Conservation (phyloP, 1,140 invertebrate genomes). For the Conopomorpha cramerella region DNA sequence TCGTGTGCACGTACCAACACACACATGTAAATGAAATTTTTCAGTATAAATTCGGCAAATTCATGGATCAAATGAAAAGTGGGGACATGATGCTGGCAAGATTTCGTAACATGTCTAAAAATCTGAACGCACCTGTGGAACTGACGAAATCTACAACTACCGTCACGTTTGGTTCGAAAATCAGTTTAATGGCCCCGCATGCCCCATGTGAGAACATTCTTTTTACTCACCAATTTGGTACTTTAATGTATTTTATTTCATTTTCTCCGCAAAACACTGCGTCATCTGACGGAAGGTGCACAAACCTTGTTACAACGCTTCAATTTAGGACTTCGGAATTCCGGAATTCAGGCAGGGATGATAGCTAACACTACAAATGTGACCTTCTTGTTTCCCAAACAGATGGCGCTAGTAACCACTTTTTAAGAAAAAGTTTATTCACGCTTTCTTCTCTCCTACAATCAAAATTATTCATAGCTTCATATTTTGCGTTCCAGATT, state of each 20-base stretch:
- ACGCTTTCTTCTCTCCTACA: too few relatives aligned
- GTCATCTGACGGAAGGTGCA: not conserved
- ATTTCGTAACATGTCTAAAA: slow-evolving; percentile 39
- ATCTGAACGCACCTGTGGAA: slow-evolving; percentile 29
- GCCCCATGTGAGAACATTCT: slow-evolving; percentile 19
- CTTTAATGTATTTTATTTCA: not conserved
- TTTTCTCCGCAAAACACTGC: not conserved
- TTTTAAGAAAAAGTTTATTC: too few relatives aligned
- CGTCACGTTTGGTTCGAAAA: slow-evolving; percentile 34
- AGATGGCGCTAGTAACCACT: too few relatives aligned
- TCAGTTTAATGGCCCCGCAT: slow-evolving; percentile 32
- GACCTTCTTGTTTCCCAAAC: too few relatives aligned
- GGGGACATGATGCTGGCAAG: slow-evolving; percentile 40
- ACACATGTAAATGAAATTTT: too few relatives aligned
- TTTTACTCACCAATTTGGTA: not conserved
- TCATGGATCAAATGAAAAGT: slow-evolving; percentile 40
- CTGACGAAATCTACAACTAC: slow-evolving; percentile 33
- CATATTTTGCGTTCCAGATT: too few relatives aligned
- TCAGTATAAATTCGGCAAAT: slow-evolving; percentile 36
- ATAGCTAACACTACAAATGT: not conserved
- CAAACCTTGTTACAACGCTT: not conserved
- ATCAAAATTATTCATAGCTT: too few relatives aligned
- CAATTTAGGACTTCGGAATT: not conserved
- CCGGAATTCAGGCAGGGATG: not conserved
- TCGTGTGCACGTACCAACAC: too few relatives aligned